A percentile compares a stretch with the other conserved stretches of the same genome.
These are phyloP conservation scores for Cisticola juncidis DNA, from an alignment of 2,113 vertebrate species.

Conservation along the genomic window DNA sequence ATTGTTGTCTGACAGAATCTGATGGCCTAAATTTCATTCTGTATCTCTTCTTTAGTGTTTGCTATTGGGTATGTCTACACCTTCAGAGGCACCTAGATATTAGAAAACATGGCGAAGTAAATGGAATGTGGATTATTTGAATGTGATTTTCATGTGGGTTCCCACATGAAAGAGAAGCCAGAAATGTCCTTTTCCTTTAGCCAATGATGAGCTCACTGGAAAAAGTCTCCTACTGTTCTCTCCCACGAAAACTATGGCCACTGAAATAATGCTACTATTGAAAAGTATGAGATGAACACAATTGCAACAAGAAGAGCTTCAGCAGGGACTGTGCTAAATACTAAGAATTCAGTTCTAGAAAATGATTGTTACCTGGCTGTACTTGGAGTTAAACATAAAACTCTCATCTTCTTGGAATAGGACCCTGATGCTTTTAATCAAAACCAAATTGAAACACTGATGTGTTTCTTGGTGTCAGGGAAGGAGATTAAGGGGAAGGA, in stretches of 20 bases:
- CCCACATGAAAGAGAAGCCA: neutral
- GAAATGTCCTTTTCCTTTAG: neutral
- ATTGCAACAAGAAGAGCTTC: neutral
- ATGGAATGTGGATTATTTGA: neutral
- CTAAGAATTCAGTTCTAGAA: neutral
- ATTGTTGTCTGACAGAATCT: neutral
- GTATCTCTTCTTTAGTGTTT: neutral
- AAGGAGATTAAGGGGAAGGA: constrained; percentile 4
- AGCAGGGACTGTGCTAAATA: neutral
- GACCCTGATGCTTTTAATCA: neutral
- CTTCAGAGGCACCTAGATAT: neutral
- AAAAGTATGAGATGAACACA: neutral
- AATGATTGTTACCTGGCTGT: neutral
- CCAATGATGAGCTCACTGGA: neutral
- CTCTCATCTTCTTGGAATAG: neutral
- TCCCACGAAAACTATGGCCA: neutral
- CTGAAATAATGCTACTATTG: neutral
- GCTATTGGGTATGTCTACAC: neutral
- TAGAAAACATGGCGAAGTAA: neutral
- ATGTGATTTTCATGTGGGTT: neutral
- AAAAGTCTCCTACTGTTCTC: neutral
- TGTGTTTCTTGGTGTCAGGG: neutral
- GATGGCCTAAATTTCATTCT: neutral
- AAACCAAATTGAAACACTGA: constrained; percentile 2
- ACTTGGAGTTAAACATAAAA: neutral